phyloP scores from a whole-genome alignment of 2,888 invertebrate species.

The Quadriops clusia region DNA sequence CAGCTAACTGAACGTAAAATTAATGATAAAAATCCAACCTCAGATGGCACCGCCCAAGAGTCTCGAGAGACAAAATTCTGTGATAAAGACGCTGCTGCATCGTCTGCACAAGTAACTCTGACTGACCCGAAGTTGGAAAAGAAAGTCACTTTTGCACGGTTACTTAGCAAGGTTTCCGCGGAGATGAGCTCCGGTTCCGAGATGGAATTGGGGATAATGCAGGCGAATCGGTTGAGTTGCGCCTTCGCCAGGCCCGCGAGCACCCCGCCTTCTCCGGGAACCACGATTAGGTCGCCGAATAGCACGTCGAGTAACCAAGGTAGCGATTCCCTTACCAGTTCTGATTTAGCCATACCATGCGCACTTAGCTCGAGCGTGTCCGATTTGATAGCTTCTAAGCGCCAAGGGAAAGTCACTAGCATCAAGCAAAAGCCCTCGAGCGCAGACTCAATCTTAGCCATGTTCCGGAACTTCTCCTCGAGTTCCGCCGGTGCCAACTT shows the following conservation, averaged over 20 bases:
- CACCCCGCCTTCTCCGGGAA: conserved; percentile 55
- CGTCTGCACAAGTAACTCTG: conserved; percentile 44
- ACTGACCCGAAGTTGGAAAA: conserved; percentile 62
- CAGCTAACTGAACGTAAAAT: conserved; percentile 54
- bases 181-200: conserved; percentile 70
- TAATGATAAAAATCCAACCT: conserved; percentile 15
- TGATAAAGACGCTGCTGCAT: conserved; percentile 24
- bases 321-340: conserved; percentile 64
- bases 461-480: conserved; percentile 63
- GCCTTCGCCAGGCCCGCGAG: conserved; percentile 37
- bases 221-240: conserved; percentile 30
- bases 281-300: conserved; percentile 49
- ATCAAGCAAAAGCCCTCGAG: conserved; percentile 55
- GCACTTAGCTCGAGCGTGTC: conserved; percentile 45
- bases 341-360: conserved; percentile 52
- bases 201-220: conserved; percentile 44
- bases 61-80: conserved; percentile 50
- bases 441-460: conserved; percentile 67
- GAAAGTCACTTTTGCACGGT: conserved; percentile 65
- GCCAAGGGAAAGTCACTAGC: conserved; percentile 28
- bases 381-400: conserved; percentile 31
- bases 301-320: conserved; percentile 67
- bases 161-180: conserved; percentile 62
- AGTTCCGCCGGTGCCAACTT: conserved; percentile 47
- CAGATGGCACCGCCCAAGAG: conserved; percentile 14